Evolutionary conservation across 1,140 invertebrate genomes (phyloP).

Genomic region (Littorina saxatilis): DNA sequence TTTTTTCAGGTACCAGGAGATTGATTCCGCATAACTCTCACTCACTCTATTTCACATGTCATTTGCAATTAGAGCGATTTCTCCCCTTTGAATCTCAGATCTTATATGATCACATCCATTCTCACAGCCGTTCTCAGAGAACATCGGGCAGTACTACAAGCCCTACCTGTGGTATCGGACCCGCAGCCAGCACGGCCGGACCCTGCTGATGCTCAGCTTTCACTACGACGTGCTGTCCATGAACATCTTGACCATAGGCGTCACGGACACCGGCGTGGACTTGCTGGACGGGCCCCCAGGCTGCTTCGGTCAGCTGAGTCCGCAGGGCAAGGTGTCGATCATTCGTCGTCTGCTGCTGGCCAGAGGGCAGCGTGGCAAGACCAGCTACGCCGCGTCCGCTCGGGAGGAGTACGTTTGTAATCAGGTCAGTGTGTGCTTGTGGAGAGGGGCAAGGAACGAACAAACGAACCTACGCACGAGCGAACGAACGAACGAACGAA

Average conservation of each 20-base stretch:
- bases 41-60: too few species aligned
- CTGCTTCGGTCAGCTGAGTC: constrained; percentile 59
- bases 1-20: too few species aligned
- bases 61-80: too few species aligned
- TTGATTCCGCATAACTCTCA: too few species aligned
- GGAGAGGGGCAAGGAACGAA: too few species aligned
- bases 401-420: constrained; percentile 67
- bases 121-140: constrained; percentile 39
- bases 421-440: constrained; percentile 43
- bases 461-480: too few species aligned
- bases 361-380: constrained; percentile 44
- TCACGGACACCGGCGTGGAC: constrained; percentile 53
- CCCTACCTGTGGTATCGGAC: constrained; percentile 70
- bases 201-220: constrained; percentile 71
- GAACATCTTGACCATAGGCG: constrained; percentile 69
- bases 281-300: constrained; percentile 63
- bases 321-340: constrained; percentile 51
- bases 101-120: constrained; percentile 16
- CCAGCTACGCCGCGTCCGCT: constrained; percentile 31
- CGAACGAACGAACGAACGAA: too few species aligned
- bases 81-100: too few species aligned
- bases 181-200: constrained; percentile 67
- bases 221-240: constrained; percentile 72
- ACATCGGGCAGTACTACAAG: constrained; percentile 58
- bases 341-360: constrained; percentile 63